Evolutionary conservation across 2,888 invertebrate species (phyloP).

Genomic region (Drosophila borborema): DNA sequence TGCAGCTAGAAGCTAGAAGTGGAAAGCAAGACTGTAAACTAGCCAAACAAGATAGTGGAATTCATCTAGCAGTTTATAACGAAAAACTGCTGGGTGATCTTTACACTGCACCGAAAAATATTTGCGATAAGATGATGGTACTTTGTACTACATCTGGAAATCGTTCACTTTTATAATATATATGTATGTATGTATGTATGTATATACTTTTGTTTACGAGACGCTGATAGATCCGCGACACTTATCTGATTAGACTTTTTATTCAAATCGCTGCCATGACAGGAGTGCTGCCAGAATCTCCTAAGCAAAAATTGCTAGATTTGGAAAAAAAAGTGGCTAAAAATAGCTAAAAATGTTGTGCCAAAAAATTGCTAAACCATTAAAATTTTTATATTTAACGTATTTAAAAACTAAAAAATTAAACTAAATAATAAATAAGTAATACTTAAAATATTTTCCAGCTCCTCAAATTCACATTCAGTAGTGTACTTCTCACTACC

Average conservation of each 20-base stretch:
- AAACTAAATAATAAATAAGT: too few species aligned
- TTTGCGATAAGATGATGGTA: not conserved
- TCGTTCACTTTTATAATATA: not conserved
- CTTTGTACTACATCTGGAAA: not conserved
- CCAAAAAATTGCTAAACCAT: too few species aligned
- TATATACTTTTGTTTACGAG: not conserved
- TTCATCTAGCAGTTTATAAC: not conserved
- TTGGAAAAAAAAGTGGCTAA: too few species aligned
- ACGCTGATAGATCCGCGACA: not conserved
- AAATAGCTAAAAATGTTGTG: too few species aligned
- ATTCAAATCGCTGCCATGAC: not conserved
- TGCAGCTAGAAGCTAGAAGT: too few species aligned
- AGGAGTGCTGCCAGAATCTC: too few species aligned
- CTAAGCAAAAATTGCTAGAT: too few species aligned
- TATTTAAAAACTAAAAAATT: too few species aligned
- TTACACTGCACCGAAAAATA: not conserved
- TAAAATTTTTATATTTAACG: too few species aligned
- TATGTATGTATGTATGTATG: not conserved
- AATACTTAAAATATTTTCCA: too few species aligned
- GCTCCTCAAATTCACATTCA: too few species aligned
- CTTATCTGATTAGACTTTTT: not conserved
- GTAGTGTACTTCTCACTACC: too few species aligned
- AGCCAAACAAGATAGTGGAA: not conserved
- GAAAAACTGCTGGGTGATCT: not conserved
- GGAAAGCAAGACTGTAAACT: not conserved